Conservation (phyloP, 2,113 vertebrate genomes). For the Callaeas wilsoni region DNA sequence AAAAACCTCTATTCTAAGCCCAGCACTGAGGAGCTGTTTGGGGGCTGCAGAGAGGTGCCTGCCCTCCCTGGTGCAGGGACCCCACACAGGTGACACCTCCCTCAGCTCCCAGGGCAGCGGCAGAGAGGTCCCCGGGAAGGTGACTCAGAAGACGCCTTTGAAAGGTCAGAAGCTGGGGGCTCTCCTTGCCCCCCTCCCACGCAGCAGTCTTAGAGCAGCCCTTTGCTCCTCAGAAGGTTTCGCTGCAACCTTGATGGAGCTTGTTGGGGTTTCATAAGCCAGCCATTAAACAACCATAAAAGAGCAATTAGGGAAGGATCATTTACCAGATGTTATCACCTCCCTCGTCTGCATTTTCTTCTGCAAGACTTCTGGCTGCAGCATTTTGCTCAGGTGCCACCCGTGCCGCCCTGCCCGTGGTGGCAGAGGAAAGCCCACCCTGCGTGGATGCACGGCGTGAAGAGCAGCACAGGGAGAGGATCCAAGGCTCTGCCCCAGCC, state of each 20-base stretch:
- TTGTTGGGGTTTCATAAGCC: neutral
- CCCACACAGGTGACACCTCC: accelerated
- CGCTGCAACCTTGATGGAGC: neutral
- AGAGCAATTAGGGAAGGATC: neutral
- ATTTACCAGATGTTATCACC: conserved; percentile 9
- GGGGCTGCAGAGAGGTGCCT: neutral
- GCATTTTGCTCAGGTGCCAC: neutral
- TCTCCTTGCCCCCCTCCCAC: neutral
- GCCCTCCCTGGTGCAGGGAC: neutral
- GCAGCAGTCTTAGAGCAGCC: neutral
- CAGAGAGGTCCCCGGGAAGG: neutral
- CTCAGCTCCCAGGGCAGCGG: neutral
- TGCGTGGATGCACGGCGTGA: neutral
- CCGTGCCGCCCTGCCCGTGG: neutral
- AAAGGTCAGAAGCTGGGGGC: neutral
- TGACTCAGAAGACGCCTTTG: neutral
- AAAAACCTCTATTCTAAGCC: neutral
- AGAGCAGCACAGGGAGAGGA: neutral
- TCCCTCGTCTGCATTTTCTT: neutral
- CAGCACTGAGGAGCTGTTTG: neutral
- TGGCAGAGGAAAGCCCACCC: neutral
- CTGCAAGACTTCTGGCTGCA: neutral
- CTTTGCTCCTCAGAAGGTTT: neutral
- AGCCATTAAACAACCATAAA: neutral
- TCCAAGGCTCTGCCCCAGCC: neutral